Base-by-base conservation (phyloP, 2,888 invertebrate species). In the Melanostoma mellinum region DNA sequence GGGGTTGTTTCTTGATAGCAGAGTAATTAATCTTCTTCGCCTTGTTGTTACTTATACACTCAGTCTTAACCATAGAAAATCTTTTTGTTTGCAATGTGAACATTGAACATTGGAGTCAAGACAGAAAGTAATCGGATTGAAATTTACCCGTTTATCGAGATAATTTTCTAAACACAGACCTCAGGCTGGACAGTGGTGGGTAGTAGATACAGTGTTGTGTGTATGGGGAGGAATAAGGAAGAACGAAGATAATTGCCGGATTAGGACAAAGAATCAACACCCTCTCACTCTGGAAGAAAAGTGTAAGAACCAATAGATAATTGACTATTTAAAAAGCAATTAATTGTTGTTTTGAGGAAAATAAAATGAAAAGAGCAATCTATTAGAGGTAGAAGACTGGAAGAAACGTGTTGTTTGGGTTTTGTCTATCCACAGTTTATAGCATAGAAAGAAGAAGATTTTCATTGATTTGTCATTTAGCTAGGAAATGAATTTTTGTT, bases 71-170 rank as follows among this genome's bases (percentile, higher is more conserved):
- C 4, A 33, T 36, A 30, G 35, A 50, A 44, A 50, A 50, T 50
- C 52, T 50, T 71, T 71, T 71, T 38, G 71, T 60, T 40, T 53
- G 61, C 36, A 63, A 48, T 48, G 3, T 38, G 48, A 61, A 48
- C 20, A 48, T 9, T 48, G 20, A 63, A 30, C 61, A 48, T 20
- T 30, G 48, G 48, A 46, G 35, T 61, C 48, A 9, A 36, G 61
- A 63, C 61, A 48, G 36, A 48, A 36, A 36, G 61, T 63, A 61
- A 72, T 72, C 72, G 36, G 72, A 72, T 61, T 72, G 61, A 72
- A 72, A 72, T 72, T 72, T 44, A 72, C 61, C 61, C 61, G 72
- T 72, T 63, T 72, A 72, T 61, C 61, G 61, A 72, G 72, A 63
- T 55, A 53, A 56, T 63, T 63, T 63, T 44, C 61, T 48, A 63